Evolutionary conservation across 2,797 vertebrate genomes (phyloP).

Genomic region (Sebastes kiyomatsui): DNA sequence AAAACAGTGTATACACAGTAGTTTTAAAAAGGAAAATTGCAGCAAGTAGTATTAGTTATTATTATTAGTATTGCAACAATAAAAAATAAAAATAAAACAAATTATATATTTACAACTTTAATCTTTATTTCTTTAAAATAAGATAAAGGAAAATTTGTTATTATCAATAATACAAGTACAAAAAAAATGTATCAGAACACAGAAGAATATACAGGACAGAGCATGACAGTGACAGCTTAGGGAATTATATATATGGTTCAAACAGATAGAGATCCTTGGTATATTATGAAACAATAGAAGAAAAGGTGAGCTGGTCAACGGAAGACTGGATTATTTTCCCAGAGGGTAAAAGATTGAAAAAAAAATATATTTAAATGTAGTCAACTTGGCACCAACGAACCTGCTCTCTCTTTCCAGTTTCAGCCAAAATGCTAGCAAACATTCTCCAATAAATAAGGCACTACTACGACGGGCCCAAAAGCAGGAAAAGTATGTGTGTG

Average conservation of each 20-base stretch:
- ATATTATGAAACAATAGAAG: constrained; percentile 44
- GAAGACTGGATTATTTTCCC: constrained; percentile 13
- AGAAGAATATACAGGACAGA: constrained; percentile 89
- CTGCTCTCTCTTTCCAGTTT: constrained; percentile 70
- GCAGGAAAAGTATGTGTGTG: constrained; percentile 5
- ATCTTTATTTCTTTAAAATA: constrained; percentile 99
- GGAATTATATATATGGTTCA: constrained; percentile 68
- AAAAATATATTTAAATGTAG: constrained; percentile 39
- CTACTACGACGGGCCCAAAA: constrained; percentile 38
- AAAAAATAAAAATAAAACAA: not conserved
- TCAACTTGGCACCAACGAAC: constrained; percentile 44
- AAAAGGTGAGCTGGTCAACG: constrained; percentile 22
- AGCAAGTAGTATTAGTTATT: too few species aligned
- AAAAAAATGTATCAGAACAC: constrained; percentile 85
- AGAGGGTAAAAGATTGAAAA: constrained; percentile 5
- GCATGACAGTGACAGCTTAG: constrained; percentile 74
- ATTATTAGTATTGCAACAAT: not conserved
- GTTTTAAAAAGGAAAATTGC: not conserved
- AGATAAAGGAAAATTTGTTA: constrained; percentile 89
- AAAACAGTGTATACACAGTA: not conserved
- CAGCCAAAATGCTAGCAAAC: constrained; percentile 48
- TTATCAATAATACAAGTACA: constrained; percentile 89
- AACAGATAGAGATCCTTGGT: constrained; percentile 56
- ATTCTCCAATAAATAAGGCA: constrained; percentile 79
- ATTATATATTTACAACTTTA: constrained; percentile 78